Evolutionary conservation across 1,140 invertebrate species (phyloP), one percentile per base, ranked within the genome.

Genomic region (Pseudomyrmex cubaensis): DNA sequence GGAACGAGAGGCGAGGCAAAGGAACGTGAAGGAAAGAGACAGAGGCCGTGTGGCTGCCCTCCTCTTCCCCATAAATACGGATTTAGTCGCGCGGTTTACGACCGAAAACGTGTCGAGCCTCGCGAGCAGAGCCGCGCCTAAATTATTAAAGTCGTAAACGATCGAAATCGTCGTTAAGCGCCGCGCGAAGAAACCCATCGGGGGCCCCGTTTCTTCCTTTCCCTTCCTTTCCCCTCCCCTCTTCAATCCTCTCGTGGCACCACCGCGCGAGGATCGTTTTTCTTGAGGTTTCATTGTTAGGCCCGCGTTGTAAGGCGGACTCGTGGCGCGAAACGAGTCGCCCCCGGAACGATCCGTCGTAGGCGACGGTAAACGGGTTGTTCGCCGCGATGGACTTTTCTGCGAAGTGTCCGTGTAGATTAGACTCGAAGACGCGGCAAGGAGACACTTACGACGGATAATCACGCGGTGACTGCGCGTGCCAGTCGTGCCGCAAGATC

Each of bases 91-190:
- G 89, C 92, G 90, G 91, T 94, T 94, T 94, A 94, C 93, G 93
- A 94, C 87, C 92, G 89, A 93, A 94, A 94, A 94, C 93, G 93
- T 93, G 93, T 93, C 93, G 92, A 93, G 89, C 91, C 92, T 93
- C 92, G 92, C 90, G 92, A 93, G 92, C 89, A 88, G 84, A 88
- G 91, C 91, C 92, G 93, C 91, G 93, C 92, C 93, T 94, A 94
- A 94, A 94, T 94, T 94, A 94, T 94, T 94, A 94, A 93, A 94
- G 93, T 94, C 93, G 93, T 93, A 94, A 94, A 94, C 93, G 93
- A 94, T 93, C 92, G 93, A 93, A 93, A 94, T 93, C 91, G 93
- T 93, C 93, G 92, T 94, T 93, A 94, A 94, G 93, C 90, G 91
- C 87, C 93, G 90, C 88, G 89, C 82, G 89, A 92, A 91, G 91